Evolutionary conservation across 2,797 vertebrate species (phyloP), one percentile per base, ranked within the genome.

Genomic region (Aythya fuligula): DNA sequence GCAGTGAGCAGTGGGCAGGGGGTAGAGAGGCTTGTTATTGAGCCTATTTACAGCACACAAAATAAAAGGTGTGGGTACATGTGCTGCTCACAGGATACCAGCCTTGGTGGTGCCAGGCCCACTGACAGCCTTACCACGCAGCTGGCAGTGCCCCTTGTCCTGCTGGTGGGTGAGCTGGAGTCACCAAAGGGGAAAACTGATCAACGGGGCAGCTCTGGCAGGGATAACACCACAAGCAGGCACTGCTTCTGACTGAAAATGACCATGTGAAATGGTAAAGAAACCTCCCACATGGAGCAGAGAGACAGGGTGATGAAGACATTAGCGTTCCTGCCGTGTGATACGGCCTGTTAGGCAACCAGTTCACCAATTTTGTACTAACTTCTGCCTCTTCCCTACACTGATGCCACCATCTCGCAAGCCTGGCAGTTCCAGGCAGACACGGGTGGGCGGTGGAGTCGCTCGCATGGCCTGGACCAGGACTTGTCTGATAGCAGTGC

Each of bases 401-500:
- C 89, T 93, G 92, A 94, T 8, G 4, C 76, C 90, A 86, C 60
- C 53, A 89, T 93, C 95, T 96, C 32, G 65, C 91, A 98, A 98
- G 80, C 53, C 0, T 9, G 94, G 95, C 97, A 97, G 51, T 97
- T 98, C 92, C 93, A 88, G 24, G n/a, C 28, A 53, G 58, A 65
- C n/a, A 27, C 82, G 51, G 64, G 71, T 88, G 87, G 79, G 56
- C 79, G n/a, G 34, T 17, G 57, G 32, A 85, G 65, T 43, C 2
- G 3, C 77, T 75, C 47, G 39, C 41, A 7, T 71, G 81, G 30
- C 62, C 88, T 67, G 72, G 19, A n/a, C 38, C 39, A 65, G 77
- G 51, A 66, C 73, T 95, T 77, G 62, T 41, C 56, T 92, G 43
- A 85, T 57, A 78, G 69, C 84, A 96, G 72, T 27, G 28, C 27